These are phyloP conservation scores for Tigriopus californicus DNA, from an alignment of 2,888 invertebrate species.

Conservation along the genomic window DNA sequence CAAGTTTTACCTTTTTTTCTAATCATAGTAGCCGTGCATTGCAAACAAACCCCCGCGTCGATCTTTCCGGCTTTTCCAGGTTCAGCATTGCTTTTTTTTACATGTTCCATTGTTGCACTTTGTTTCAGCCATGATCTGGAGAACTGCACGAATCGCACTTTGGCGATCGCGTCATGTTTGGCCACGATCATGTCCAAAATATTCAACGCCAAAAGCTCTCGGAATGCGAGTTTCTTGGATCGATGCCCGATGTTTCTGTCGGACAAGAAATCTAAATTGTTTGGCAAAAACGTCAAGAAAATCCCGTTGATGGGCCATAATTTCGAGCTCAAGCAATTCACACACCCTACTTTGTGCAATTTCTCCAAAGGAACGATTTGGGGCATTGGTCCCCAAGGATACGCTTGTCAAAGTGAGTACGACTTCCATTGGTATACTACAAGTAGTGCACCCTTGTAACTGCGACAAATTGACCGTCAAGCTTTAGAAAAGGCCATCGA, in stretches of 20 bases:
- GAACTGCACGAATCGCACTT: slow-evolving; percentile 40
- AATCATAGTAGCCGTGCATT: not conserved
- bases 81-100: slow-evolving; percentile 17
- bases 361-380: slow-evolving; percentile 78
- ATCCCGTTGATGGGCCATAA: slow-evolving; percentile 71
- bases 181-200: slow-evolving; percentile 60
- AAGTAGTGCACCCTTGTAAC: slow-evolving; percentile 6
- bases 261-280: slow-evolving; percentile 50
- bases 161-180: slow-evolving; percentile 54
- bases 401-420: slow-evolving; percentile 67
- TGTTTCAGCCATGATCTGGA: slow-evolving; percentile 41
- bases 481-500: not conserved
- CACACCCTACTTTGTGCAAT: slow-evolving; percentile 74
- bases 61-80: not conserved
- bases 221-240: slow-evolving; percentile 39
- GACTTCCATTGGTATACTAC: no score
- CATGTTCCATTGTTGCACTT: slow-evolving; percentile 17
- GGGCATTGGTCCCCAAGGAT: slow-evolving; percentile 92
- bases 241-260: slow-evolving; percentile 64
- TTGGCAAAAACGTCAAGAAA: slow-evolving; percentile 49
- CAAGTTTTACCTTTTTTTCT: not conserved
- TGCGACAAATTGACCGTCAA: not conserved
- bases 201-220: slow-evolving; percentile 41
- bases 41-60: not conserved
- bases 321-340: slow-evolving; percentile 69